Evolutionary conservation across 2,888 invertebrate genomes (phyloP).

Genomic region (Prosopocoilus inquinatus): DNA sequence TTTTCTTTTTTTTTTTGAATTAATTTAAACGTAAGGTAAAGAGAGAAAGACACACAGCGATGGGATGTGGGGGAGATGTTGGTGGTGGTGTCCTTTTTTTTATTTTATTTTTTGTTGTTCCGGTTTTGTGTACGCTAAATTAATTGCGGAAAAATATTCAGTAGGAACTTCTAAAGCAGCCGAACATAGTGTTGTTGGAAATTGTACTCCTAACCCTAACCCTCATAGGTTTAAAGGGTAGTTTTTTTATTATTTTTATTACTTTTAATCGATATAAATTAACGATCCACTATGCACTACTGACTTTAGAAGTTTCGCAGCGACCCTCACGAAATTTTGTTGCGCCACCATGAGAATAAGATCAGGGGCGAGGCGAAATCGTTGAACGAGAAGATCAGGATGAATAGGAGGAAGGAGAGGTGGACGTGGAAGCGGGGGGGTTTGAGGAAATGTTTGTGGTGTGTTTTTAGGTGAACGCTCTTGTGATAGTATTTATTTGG

Average conservation of each 20-base stretch:
- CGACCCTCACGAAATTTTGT: slow-evolving; percentile 63
- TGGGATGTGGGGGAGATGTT: no score
- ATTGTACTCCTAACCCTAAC: slow-evolving; percentile 33
- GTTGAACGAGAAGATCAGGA: slow-evolving; percentile 39
- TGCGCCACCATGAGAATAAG: slow-evolving; percentile 64
- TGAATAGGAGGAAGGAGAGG: slow-evolving; percentile 21
- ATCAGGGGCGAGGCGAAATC: slow-evolving; percentile 54
- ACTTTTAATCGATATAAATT: slow-evolving; percentile 7
- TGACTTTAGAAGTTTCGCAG: slow-evolving; percentile 38
- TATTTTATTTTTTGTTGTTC: no score
- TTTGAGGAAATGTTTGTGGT: slow-evolving; percentile 30
- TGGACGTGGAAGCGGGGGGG: slow-evolving; percentile 52
- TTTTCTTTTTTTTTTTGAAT: no score
- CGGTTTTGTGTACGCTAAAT: not conserved
- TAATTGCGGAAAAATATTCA: slow-evolving; percentile 1
- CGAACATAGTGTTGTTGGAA: slow-evolving; percentile 29
- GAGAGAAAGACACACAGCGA: no score
- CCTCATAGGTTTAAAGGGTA: slow-evolving; percentile 49
- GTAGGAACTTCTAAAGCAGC: slow-evolving; percentile 31
- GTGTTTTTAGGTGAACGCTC: not conserved
- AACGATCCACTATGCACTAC: slow-evolving; percentile 41
- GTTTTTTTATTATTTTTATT: no score
- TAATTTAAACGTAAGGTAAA: no score
- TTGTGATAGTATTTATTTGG: not conserved
- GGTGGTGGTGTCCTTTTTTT: no score